Evolutionary conservation across 2,888 invertebrate genomes (phyloP), one percentile per base, ranked within the genome.

Genomic region (Bembecia ichneumoniformis): DNA sequence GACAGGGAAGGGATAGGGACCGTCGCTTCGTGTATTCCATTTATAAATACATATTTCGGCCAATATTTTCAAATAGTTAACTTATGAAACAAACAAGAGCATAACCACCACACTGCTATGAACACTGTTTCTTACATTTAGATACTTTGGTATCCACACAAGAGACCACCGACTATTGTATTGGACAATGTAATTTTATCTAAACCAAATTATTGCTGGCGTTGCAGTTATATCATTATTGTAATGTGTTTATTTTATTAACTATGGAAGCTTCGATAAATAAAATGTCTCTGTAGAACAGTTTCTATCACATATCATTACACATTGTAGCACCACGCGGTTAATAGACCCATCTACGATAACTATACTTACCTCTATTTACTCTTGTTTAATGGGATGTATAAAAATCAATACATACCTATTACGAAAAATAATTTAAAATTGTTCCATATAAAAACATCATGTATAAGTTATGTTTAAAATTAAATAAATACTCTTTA

Each of bases 261-360:
- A 57, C 81, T 86, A 84, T 82, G 82, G 83, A 77, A 82, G 82
- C 74, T 75, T 84, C 71, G 77, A 79, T 87, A 87, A 86, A 84
- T 86, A 87, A 86, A 83, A 87, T 77, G 83, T 82, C 77, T 86
- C 82, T 84, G 82, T 72, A 86, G 81, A 81, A 81, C 72, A 82
- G 76, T 82, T 80, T 84, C 80, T 87, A 87, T 87, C 87, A 87
- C 87, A 87, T 84, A 76, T 86, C 84, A 68, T 87, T 86, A 82
- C 83, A 81, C 82, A 68, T 71, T 83, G 81, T 86, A 87, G 86
- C 86, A 87, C 87, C 87, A 84, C 86, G 77, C 87, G 66, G 81
- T 86, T 86, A 86, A 82, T 82, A 83, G 83, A 86, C 82, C 84
- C 84, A 80, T 82, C 84, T 83, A 86, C 76, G 62, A 63, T 66